A percentile compares a stretch with the other conserved stretches of the same genome.
Evolutionary conservation across 2,888 invertebrate species (phyloP).

Genomic region (Spisula subtruncata): DNA sequence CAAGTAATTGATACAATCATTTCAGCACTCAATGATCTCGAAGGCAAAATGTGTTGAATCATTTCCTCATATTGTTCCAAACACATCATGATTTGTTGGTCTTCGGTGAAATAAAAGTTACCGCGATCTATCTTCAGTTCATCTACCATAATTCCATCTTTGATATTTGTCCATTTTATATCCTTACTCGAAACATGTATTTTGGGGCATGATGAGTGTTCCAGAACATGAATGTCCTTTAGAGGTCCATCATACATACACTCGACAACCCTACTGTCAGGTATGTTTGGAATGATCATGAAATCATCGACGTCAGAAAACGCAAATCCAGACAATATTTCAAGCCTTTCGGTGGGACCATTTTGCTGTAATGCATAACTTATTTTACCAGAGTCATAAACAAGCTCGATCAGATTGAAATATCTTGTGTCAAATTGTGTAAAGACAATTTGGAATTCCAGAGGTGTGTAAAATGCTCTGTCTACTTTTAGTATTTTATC

Average conservation of each 20-base stretch:
- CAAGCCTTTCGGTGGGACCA: not conserved
- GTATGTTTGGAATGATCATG: not conserved
- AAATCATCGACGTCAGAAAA: constrained; percentile 30
- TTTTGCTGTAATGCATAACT: not conserved
- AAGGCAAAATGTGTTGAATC: constrained; percentile 5
- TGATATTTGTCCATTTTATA: constrained; percentile 27
- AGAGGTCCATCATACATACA: too few relatives aligned
- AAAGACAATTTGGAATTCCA: not conserved
- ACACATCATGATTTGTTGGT: constrained; percentile 32
- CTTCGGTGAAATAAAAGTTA: constrained; percentile 9
- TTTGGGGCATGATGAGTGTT: constrained; percentile 32
- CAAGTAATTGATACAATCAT: constrained; percentile 44
- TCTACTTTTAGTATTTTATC: not conserved
- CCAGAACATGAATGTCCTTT: not conserved
- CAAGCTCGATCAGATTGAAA: constrained; percentile 12
- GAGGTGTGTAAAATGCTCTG: not conserved
- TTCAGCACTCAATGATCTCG: constrained; percentile 10
- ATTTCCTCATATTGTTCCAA: constrained; percentile 5
- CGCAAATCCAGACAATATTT: not conserved
- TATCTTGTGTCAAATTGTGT: constrained; percentile 13
- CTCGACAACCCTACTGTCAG: not conserved
- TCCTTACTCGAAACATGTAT: constrained; percentile 20
- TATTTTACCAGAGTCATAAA: not conserved
- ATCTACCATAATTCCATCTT: constrained; percentile 17
- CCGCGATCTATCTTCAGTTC: constrained; percentile 12